Percentiles rank a stretch among this genome's conserved stretches.
phyloP scores from a whole-genome alignment of 2,888 invertebrate genomes.

The Argyra leucocephala region DNA sequence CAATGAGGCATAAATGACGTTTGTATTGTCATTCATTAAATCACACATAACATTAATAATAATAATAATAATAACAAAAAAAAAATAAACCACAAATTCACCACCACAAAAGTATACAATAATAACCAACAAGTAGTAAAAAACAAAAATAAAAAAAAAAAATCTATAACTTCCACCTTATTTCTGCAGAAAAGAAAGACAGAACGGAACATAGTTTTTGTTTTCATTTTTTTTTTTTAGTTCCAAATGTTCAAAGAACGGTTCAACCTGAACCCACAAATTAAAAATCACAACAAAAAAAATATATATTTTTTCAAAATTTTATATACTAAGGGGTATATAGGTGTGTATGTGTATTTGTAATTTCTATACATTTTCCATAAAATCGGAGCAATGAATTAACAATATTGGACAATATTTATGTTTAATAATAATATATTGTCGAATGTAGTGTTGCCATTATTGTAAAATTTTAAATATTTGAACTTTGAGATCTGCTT shows the following conservation, averaged over 20 bases:
- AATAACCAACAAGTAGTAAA: not conserved
- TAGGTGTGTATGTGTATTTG: not conserved
- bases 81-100: not conserved
- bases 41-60: not conserved
- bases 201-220: no score
- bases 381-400: not conserved
- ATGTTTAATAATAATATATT: no score
- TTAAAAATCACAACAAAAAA: not conserved
- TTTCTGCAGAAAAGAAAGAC: no score
- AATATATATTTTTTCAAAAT: not conserved
- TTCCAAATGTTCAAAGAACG: slow-evolving; percentile 3
- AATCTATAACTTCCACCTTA: no score
- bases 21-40: not conserved
- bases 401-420: not conserved
- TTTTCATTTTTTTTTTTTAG: not conserved
- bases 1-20: not conserved
- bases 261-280: not conserved
- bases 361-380: not conserved
- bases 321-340: no score
- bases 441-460: no score
- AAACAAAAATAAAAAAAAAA: not conserved
- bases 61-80: no score
- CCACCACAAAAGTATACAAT: not conserved
- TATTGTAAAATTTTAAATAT: no score
- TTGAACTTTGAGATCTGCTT: no score